Evolutionary conservation across 2,797 vertebrate species (phyloP), one percentile per base, ranked within the genome.

Genomic region (Pyrocephalus nanus): DNA sequence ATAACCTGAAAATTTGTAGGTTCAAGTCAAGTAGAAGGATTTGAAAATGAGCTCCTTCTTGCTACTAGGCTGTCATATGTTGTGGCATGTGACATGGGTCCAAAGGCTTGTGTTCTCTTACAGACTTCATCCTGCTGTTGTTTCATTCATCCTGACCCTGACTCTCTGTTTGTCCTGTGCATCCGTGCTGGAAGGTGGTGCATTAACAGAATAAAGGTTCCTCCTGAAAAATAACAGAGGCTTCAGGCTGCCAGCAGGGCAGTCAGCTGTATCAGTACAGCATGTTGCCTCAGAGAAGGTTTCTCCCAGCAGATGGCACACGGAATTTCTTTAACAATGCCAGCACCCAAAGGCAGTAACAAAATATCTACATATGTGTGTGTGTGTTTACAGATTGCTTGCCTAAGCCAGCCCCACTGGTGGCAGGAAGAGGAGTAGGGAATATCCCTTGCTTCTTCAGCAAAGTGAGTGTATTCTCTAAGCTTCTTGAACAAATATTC

Each of bases 271-370:
- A 36, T 26, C 40, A 45, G 58, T 47, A 22, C 29, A 23, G n/a
- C 22, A 1, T 1, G 12, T 13, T 61, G 74, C 74, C 62, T 89
- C 45, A 2, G 47, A 74, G 62, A 15, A 43, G 48, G 55, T 27
- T 90, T 81, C 73, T 80, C 84, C 95, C 95, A 95, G 92, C 90
- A 95, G 96, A 55, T 93, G 95, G 95, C 95, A 95, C 43, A 27
- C 1, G 9, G 85, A 86, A 70, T 80, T 80, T 60, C 86, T 86
- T 71, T 32, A 82, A 54, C 43, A 58, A 32, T 60, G 25, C 23
- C 55, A 34, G 36, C 54, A 78, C 8, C 29, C 69, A 51, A 83
- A n/a, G 51, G 11, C 60, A 58, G 34, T 50, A 54, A 65, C 11
- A 6, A n/a, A 19, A 19, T 22, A 45, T 5, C 42, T 29, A 19